Base-by-base conservation (phyloP, 2,113 vertebrate genomes). In the Hipposideros armiger region DNA sequence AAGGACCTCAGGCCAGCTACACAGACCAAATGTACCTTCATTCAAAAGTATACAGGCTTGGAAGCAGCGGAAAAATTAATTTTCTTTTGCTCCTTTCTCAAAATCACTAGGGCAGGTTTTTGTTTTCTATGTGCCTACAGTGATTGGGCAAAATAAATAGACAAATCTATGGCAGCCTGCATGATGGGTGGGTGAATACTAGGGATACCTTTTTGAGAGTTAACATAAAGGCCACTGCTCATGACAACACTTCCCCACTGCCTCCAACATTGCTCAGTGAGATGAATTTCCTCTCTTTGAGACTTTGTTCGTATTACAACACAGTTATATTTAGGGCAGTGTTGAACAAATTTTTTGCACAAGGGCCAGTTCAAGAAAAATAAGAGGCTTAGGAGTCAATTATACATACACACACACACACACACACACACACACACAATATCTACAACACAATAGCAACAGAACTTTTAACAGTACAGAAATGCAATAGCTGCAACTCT, bases 11-110 rank as follows among this genome's bases (percentile, higher is more conserved):
- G 11, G 62, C 3, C 16, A 66, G 67, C 7, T 62, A 74, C 26
- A 69, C 2, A 81, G 56, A 95, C 24, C 19, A 69, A 60, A 76
- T 2, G 0, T 28, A 16, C 22, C 28, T 82, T 60, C 11, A 54
- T 14, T 56, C 50, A 52, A 54, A 94, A 16, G 14, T 26, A 52
- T 22, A n/a, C 26, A 2, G 2, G 42, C 24, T n/a, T 72, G 15
- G 36, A 15, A 81, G 11, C 15, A 24, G 73, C 15, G 15, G 24
- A 54, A n/a, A 19, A 78, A 69, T 22, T 60, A 11, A 7, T 40
- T 94, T 72, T 76, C 77, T 9, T 76, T 95, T 74, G 58, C 26
- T 64, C 11, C 19, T 36, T 92, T 90, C 82, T 95, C n/a, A 54
- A 62, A 72, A 62, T 73, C 54, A 87, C 60, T 45, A 62, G 2